phyloP scores from a whole-genome alignment of 2,113 vertebrate genomes.

The Odobenus rosmarus region DNA sequence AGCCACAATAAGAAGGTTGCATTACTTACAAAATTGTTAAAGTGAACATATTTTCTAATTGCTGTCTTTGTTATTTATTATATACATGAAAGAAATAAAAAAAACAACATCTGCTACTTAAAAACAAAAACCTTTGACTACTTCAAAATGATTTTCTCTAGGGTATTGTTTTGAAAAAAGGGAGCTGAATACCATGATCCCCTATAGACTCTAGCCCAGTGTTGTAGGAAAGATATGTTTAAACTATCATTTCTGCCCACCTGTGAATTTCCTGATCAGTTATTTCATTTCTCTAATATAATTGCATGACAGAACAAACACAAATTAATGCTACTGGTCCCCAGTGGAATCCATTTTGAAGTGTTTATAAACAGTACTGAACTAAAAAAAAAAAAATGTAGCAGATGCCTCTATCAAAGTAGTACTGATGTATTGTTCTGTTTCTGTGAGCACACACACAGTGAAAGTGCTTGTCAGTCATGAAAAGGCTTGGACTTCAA shows the following conservation, averaged over 20 bases:
- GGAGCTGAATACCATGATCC: conserved; percentile 6
- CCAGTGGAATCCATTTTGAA: conserved; percentile 34
- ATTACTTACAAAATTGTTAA: not conserved
- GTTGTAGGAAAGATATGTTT: conserved; percentile 45
- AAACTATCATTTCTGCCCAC: conserved; percentile 24
- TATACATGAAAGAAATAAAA: not conserved
- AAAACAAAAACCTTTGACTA: conserved; percentile 26
- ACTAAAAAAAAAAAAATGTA: conserved; percentile 4
- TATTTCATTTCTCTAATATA: conserved; percentile 36
- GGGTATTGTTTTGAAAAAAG: not conserved
- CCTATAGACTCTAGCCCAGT: not conserved
- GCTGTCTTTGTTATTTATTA: not conserved
- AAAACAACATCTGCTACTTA: conserved; percentile 1
- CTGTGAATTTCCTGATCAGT: conserved; percentile 41
- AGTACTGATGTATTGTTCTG: not conserved
- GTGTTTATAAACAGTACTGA: conserved; percentile 49
- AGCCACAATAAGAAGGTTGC: not conserved
- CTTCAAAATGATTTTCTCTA: not conserved
- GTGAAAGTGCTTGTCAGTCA: conserved; percentile 34
- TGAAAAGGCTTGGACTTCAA: conserved; percentile 58
- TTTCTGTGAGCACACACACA: not conserved
- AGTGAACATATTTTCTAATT: not conserved
- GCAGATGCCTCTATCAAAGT: conserved; percentile 58
- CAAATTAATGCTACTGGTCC: conserved; percentile 4
- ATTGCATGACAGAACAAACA: conserved; percentile 57